Evolutionary conservation across 2,797 vertebrate genomes (phyloP), one percentile per base, ranked within the genome.

Genomic region (Sebastes itinus): DNA sequence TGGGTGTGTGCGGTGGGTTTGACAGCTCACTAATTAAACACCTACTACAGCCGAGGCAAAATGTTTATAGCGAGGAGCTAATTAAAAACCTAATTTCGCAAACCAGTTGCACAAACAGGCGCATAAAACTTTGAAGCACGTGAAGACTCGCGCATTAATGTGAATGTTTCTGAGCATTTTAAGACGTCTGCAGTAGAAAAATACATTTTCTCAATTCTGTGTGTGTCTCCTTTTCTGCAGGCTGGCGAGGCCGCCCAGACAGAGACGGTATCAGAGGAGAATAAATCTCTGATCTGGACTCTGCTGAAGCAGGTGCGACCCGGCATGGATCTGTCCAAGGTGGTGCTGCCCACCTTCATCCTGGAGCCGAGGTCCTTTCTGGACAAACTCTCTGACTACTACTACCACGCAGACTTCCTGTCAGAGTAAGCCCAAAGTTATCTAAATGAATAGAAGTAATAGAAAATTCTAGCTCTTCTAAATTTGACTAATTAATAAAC

Each of bases 301-400:
- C 86, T 99, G 22, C 87, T 99, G 90, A 99, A 99, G 91, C 98
- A 99, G 93, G 98, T 99, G 7, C 96, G 98, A 0, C 98, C 98
- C 1, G 98, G 98, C 75, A 99, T 99, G 98, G 98, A 99, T 78
- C 95, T 99, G 64, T 99, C 98, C 86, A 99, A 99, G 89, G 98
- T 99, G 84, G 98, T 99, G 38, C 94, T 99, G 82, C 98, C 98
- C 79, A 99, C 98, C 0, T 99, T 99, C 94, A 99, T 99, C 90
- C 96, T 99, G 93, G 98, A 99, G 87, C 98, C 97, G 0, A 95
- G 98, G 55, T 99, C 98, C 80, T 99, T 99, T 87, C 91, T 99
- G 92, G 98, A 99, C 95, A 99, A 99, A 92, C 96, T 99, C 14
- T 99, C 98, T 3, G 98, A 99, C 94, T 99, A 99, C 91, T 99